Percentiles rank a stretch among this genome's conserved stretches.
phyloP scores from a whole-genome alignment of 1,140 invertebrate genomes.

The Megalopta genalis region DNA sequence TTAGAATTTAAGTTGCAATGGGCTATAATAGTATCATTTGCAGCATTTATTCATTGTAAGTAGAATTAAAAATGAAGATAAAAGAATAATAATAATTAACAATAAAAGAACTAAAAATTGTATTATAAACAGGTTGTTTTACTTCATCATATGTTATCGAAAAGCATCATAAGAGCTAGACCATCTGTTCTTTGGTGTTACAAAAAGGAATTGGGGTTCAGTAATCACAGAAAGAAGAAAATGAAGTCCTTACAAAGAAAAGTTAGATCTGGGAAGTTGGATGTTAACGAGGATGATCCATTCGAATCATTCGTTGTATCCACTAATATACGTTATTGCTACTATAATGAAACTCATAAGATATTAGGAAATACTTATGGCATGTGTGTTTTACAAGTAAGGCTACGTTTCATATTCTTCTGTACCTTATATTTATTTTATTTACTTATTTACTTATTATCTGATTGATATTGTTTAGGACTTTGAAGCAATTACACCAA shows the following conservation, averaged over 20 bases:
- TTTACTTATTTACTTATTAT: too few species aligned
- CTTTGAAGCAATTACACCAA: conserved; percentile 99
- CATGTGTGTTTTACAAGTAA: conserved; percentile 96
- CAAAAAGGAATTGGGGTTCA: conserved; percentile 97
- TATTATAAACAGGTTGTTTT: conserved; percentile 56
- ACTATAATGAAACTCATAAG: conserved; percentile 98
- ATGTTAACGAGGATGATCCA: conserved; percentile 96
- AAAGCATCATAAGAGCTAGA: conserved; percentile 94
- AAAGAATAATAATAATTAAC: too few species aligned
- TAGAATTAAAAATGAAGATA: too few species aligned
- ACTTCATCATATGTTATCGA: conserved; percentile 97
- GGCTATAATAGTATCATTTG: conserved; percentile 25
- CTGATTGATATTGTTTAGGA: conserved; percentile 84
- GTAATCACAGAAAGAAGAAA: conserved; percentile 95
- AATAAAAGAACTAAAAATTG: not conserved
- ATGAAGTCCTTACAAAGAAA: conserved; percentile 94
- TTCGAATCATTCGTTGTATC: conserved; percentile 98
- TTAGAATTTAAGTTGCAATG: not conserved
- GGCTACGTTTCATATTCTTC: conserved; percentile 24
- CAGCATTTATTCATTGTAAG: not conserved
- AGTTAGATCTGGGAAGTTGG: conserved; percentile 92
- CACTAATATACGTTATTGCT: conserved; percentile 98
- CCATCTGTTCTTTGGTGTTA: conserved; percentile 99
- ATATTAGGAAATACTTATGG: conserved; percentile 99
- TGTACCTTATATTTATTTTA: not conserved